A percentile compares a stretch with the other conserved stretches of the same genome.
Conservation (phyloP, 2,113 vertebrate genomes). For the Mugil cephalus region DNA sequence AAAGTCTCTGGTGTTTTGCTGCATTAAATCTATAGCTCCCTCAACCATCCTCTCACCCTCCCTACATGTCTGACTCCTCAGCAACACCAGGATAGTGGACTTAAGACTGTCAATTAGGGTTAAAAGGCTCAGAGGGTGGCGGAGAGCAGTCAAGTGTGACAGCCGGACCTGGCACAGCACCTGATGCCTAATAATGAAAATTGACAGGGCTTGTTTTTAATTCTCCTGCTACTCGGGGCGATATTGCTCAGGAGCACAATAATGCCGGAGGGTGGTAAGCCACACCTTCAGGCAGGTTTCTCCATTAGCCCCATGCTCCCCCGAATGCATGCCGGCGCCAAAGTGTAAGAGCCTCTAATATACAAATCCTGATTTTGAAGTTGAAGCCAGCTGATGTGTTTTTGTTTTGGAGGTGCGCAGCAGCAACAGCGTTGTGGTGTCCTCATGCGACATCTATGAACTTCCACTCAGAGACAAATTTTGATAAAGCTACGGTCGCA, state of each 20-base stretch:
- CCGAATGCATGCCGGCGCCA: conserved; percentile 19
- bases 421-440: not conserved
- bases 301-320: conserved; percentile 48
- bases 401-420: not conserved
- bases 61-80: conserved; percentile 31
- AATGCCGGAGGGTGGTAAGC: conserved; percentile 51
- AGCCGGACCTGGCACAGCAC: conserved; percentile 67
- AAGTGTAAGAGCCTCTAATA: conserved; percentile 47
- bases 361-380: conserved; percentile 27
- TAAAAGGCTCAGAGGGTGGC: conserved; percentile 73
- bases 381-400: not conserved
- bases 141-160: conserved; percentile 65
- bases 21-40: not conserved
- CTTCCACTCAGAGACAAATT: not conserved
- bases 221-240: conserved; percentile 58
- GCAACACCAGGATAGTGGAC: conserved; percentile 59
- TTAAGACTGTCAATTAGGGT: conserved; percentile 80
- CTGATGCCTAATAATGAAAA: conserved; percentile 80
- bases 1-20: conserved; percentile 3
- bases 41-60: not conserved
- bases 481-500: not conserved
- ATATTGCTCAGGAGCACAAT: conserved; percentile 55
- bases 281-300: conserved; percentile 60
- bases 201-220: conserved; percentile 78
- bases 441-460: not conserved